Evolutionary conservation across 2,797 vertebrate genomes (phyloP), one percentile per base, ranked within the genome.

Genomic region (Adelosebastes latens): DNA sequence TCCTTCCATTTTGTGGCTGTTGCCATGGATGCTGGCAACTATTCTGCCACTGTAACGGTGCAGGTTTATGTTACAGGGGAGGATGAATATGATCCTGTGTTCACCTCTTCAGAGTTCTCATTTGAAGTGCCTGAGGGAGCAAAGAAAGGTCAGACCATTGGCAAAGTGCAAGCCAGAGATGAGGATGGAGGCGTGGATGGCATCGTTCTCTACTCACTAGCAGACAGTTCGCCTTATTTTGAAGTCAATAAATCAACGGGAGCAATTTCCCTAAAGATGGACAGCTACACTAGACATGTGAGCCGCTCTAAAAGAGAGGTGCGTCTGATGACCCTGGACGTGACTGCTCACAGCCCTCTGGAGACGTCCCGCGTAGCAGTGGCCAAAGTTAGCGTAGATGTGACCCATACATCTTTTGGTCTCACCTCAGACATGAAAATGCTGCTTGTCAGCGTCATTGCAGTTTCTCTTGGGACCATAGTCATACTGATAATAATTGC

Each of bases 1-100:
- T 95, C 95, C 52, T 97, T 99, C 84, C 93, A 93, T 83, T 96
- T 99, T 77, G 94, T 96, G 2, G 97, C 97, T 68, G 94, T 95
- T 65, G 98, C 98, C 39, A 93, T 95, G 0, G 99, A 99, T 2
- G 91, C 96, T 0, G 97, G 98, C 39, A 99, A 99, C 9, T 97
- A 97, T 86, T 97, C 98, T 0, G 98, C 99, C n/a, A 97, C 97
- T 0, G 98, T 97, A 84, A 97, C 97, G 0, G 97, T 99, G 75
- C 96, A 97, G 20, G 96, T 99, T 67, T 96, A 98, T 70, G 95
- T 99, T 67, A 98, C 96, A 0, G 98, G 99, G 1, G 97, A 99
- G 82, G 99, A 99, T 0, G 99, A 99, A 72, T 99, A 99, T 1
- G 97, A 98, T 75, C 99, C 99, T 0, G 95, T 98, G 32, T 99